Evolutionary conservation across 2,888 invertebrate genomes (phyloP), one percentile per base, ranked within the genome.

Genomic region (Endotricha flammealis): DNA sequence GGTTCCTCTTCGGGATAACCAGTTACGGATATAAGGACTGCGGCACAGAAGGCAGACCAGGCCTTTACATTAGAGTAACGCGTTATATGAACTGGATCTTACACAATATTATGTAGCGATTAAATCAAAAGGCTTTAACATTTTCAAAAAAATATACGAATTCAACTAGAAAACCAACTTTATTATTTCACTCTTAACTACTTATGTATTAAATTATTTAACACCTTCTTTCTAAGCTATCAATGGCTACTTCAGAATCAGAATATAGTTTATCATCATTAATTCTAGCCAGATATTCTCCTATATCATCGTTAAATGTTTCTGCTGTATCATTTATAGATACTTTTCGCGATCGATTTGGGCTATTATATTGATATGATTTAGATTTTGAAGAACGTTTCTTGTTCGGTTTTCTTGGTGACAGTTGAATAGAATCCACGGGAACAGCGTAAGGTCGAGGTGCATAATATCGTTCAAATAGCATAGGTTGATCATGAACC

Each of bases 391-490:
- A 53, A 5, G 32, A 38, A 7, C 64, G 56, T 46, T 72, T 82
- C 43, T 76, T 82, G n/a, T 50, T 51, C 0, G 47, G 38, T 46
- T 81, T 86, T 40, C 83, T 73, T 0, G 85, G 82, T 1, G 81
- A 82, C 9, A 78, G 42, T 38, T 76, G 75, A 29, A 77, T 46
- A 27, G 63, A 66, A 32, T 82, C 79, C 1, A 68, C 43, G 0
- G 73, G 64, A 0, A 64, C 60, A 2, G 75, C 68, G 4, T 69
- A 49, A 1, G 72, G 64, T n/a, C 77, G 53, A 1, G 91, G 91
- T 40, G 91, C 90, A 28, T 91, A 91, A 57, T 90, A 90, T 44
- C 92, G 77, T 65, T 92, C 92, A 55, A 92, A 92, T 4, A 92
- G 85, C 53, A 92, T 89, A 0, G 92, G 92, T 50, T 92, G 92